phyloP scores from a whole-genome alignment of 2,888 invertebrate genomes.

The Ametastegia equiseti region DNA sequence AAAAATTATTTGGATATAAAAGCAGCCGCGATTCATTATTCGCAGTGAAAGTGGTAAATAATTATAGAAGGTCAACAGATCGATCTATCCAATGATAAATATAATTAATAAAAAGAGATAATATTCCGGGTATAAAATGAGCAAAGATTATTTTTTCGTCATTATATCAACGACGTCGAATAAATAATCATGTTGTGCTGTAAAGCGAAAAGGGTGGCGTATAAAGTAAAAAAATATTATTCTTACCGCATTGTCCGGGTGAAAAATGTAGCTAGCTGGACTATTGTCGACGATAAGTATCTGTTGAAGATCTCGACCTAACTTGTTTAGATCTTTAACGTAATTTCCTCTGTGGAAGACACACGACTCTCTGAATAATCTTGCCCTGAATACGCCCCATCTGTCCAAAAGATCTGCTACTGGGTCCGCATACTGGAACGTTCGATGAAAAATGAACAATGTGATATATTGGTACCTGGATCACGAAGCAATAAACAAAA shows the following conservation, averaged over 20 bases:
- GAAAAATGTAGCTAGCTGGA: constrained; percentile 99
- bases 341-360: constrained; percentile 99
- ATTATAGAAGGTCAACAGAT: neutral
- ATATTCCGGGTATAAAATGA: neutral
- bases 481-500: neutral
- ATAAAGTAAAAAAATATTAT: constrained; percentile 34
- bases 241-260: constrained; percentile 99
- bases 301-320: constrained; percentile 97
- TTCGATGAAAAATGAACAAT: neutral
- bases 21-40: neutral
- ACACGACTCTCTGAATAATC: constrained; percentile 99
- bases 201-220: constrained; percentile 48
- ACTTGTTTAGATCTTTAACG: constrained; percentile 98
- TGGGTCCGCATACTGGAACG: constrained; percentile 95
- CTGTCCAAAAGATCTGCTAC: constrained; percentile 98
- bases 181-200: constrained; percentile 43
- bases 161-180: no score
- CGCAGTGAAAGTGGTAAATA: neutral
- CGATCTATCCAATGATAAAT: neutral
- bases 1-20: neutral
- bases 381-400: constrained; percentile 97
- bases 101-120: neutral
- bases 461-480: neutral
- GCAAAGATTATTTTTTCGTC: neutral
- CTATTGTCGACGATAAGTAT: constrained; percentile 99